phyloP scores from a whole-genome alignment of 2,888 invertebrate species.

The Synergus umbraculus region DNA sequence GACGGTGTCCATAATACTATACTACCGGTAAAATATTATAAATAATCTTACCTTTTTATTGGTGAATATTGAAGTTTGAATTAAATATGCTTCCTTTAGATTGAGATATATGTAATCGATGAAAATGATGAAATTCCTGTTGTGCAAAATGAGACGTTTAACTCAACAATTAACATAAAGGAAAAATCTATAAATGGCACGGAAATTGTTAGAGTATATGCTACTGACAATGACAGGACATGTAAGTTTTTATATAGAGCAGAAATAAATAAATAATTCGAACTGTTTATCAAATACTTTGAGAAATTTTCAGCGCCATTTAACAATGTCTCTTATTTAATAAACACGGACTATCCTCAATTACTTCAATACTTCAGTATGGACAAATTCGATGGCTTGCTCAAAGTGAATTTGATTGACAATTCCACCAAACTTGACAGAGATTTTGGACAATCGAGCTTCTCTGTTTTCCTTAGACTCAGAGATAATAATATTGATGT shows the following conservation, averaged over 20 bases:
- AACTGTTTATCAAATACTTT: background rate
- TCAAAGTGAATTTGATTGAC: conserved; percentile 78
- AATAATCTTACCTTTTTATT: background rate
- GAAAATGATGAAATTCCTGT: conserved; percentile 81
- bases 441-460: conserved; percentile 78
- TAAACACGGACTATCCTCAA: conserved; percentile 77
- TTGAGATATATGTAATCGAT: conserved; percentile 80
- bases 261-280: no score
- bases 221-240: conserved; percentile 81
- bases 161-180: conserved; percentile 74
- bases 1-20: conserved; percentile 77
- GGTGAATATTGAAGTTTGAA: background rate
- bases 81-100: conserved; percentile 73
- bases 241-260: conserved; percentile 72
- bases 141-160: conserved; percentile 72
- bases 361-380: conserved; percentile 79
- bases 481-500: conserved; percentile 79
- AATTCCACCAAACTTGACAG: conserved; percentile 78
- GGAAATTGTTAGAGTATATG: conserved; percentile 75
- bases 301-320: conserved; percentile 76
- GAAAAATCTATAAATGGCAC: conserved; percentile 79
- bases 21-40: conserved; percentile 17
- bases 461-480: conserved; percentile 78
- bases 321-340: conserved; percentile 79
- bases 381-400: conserved; percentile 77